A percentile compares a stretch with the other conserved stretches of the same genome.
These are phyloP conservation scores for Gymnoscopelus microlampas DNA, from an alignment of 2,797 vertebrate genomes.

Conservation along the genomic window DNA sequence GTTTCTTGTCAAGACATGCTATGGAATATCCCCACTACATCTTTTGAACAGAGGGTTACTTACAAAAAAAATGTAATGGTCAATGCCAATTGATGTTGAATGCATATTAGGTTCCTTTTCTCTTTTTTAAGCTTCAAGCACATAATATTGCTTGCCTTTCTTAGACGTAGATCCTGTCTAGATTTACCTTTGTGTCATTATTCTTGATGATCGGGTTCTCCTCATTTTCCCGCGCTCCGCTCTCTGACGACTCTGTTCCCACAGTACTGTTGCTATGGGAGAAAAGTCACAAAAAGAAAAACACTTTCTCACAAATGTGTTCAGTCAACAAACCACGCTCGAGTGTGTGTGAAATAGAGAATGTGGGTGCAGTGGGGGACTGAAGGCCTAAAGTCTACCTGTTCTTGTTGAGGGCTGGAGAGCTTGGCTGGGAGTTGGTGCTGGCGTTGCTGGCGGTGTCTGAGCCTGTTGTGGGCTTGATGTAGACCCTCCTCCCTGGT, in stretches of 20 bases:
- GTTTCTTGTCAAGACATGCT: too few relatives aligned
- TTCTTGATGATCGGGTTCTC: constrained; percentile 94
- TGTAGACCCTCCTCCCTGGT: constrained; percentile 91
- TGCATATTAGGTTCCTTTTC: too few relatives aligned
- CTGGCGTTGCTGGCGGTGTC: constrained; percentile 89
- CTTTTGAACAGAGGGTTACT: too few relatives aligned
- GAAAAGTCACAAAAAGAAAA: neutral
- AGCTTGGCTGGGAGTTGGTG: constrained; percentile 89
- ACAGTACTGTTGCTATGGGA: constrained; percentile 85
- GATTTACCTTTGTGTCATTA: constrained; percentile 78
- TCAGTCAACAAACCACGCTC: neutral
- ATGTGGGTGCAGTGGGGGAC: neutral
- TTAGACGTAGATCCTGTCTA: neutral
- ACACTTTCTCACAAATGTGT: neutral
- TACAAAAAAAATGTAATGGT: too few relatives aligned
- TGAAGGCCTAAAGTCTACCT: constrained; percentile 76
- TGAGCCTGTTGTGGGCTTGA: constrained; percentile 84
- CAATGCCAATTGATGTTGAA: too few relatives aligned
- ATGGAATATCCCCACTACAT: too few relatives aligned
- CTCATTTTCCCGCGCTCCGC: constrained; percentile 93
- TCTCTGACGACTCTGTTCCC: constrained; percentile 87
- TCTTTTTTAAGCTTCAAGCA: too few relatives aligned
- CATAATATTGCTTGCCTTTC: too few relatives aligned
- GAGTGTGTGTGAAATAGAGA: neutral
- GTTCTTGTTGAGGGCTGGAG: constrained; percentile 87